Evolutionary conservation across 2,888 invertebrate species (phyloP).

Genomic region (Toxonevra muliebris): DNA sequence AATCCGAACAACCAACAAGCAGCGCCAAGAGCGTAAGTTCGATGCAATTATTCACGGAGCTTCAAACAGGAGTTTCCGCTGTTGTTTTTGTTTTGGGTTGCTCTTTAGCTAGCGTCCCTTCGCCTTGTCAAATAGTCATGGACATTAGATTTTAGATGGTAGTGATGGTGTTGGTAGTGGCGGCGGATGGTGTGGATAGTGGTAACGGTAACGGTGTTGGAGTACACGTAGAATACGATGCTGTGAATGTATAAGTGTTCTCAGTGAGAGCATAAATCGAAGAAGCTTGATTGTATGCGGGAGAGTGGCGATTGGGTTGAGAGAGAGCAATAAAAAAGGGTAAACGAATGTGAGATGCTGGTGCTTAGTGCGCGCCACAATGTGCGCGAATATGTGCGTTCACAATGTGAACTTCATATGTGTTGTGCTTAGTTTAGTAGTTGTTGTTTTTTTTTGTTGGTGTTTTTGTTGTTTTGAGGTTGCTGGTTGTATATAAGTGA

Average conservation of each 20-base stretch:
- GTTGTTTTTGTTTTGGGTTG: no score
- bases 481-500: background rate
- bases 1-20: no score
- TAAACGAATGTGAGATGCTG: conserved; percentile 21
- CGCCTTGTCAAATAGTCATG: no score
- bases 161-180: background rate
- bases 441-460: background rate
- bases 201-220: no score
- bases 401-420: background rate
- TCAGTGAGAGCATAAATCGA: conserved; percentile 3
- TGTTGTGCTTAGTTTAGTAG: background rate
- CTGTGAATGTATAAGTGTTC: conserved; percentile 14
- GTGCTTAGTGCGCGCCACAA: background rate
- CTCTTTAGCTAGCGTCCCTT: no score
- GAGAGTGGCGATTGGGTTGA: conserved; percentile 11
- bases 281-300: background rate
- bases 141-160: no score
- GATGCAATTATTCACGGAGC: no score
- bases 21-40: no score
- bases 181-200: background rate
- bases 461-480: background rate
- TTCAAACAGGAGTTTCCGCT: no score
- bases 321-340: conserved; percentile 31
- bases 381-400: background rate
- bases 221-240: background rate